Percentiles rank a stretch among this genome's conserved stretches.
These are phyloP conservation scores for Caenorhabditis angaria DNA, from an alignment of 2,888 invertebrate genomes.

Conservation along the genomic window DNA sequence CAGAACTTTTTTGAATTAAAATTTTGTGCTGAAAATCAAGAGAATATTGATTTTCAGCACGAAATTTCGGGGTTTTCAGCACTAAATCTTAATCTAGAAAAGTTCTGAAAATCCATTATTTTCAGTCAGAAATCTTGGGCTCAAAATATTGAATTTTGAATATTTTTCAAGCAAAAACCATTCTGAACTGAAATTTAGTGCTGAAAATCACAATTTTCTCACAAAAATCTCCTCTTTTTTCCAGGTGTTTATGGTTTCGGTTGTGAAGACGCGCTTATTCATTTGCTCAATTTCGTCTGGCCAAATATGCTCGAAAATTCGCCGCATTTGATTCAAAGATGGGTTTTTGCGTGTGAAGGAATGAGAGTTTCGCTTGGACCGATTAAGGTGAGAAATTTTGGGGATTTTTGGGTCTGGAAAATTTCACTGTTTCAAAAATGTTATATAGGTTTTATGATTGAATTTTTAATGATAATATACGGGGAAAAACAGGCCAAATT, in stretches of 20 bases:
- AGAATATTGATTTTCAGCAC: too few relatives aligned
- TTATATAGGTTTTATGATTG: not conserved
- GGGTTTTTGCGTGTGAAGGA: slow-evolving; percentile 98
- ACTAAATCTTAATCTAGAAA: too few relatives aligned
- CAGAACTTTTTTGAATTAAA: too few relatives aligned
- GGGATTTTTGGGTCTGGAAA: slow-evolving; percentile 5
- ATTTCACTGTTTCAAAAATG: not conserved
- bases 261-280: slow-evolving; percentile 87
- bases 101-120: not conserved
- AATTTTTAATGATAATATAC: too few relatives aligned
- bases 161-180: too few relatives aligned
- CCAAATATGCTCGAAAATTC: slow-evolving; percentile 99
- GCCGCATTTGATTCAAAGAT: slow-evolving; percentile 98
- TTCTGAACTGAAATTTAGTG: not conserved
- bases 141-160: too few relatives aligned
- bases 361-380: slow-evolving; percentile 95
- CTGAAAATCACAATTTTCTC: too few relatives aligned
- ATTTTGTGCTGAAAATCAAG: too few relatives aligned
- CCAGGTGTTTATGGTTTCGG: slow-evolving; percentile 60
- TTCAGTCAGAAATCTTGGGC: not conserved
- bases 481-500: too few relatives aligned
- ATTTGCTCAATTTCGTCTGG: slow-evolving; percentile 98
- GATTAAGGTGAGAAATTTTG: slow-evolving; percentile 79
- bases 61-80: too few relatives aligned
- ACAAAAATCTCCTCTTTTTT: too few relatives aligned